These are phyloP conservation scores for Vanessa atalanta DNA, from an alignment of 1,140 invertebrate species.

Conservation along the genomic window DNA sequence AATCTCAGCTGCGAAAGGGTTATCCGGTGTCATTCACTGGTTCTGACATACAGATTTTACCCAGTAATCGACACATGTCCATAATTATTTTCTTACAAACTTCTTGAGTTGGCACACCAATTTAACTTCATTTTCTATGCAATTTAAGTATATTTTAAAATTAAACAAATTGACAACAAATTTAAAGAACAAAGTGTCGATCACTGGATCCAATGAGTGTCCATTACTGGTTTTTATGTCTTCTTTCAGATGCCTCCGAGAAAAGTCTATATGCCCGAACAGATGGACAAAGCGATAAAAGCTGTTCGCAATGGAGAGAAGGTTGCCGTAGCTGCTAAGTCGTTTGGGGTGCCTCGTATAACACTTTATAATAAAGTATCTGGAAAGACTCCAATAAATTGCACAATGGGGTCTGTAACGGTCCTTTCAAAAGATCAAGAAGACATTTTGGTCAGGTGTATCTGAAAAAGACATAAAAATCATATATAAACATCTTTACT, in stretches of 20 bases:
- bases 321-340: neutral
- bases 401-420: neutral
- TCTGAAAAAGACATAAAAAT: conserved; percentile 16
- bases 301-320: neutral
- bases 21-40: neutral
- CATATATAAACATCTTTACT: conserved; percentile 17
- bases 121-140: neutral
- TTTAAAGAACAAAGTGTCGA: no score
- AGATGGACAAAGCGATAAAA: conserved; percentile 3
- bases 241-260: conserved; percentile 2
- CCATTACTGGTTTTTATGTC: neutral
- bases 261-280: neutral
- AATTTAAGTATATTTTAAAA: neutral
- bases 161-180: neutral
- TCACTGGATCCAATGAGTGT: no score
- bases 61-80: neutral
- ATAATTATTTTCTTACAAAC: neutral
- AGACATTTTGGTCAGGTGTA: conserved; percentile 10
- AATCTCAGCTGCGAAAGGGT: no score
- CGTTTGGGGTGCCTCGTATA: neutral
- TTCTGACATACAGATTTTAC: neutral
- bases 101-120: neutral
- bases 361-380: no score
- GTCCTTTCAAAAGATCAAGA: neutral
- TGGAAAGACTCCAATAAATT: no score